Conservation (phyloP, 2,797 vertebrate species). For the Lutra lutra region DNA sequence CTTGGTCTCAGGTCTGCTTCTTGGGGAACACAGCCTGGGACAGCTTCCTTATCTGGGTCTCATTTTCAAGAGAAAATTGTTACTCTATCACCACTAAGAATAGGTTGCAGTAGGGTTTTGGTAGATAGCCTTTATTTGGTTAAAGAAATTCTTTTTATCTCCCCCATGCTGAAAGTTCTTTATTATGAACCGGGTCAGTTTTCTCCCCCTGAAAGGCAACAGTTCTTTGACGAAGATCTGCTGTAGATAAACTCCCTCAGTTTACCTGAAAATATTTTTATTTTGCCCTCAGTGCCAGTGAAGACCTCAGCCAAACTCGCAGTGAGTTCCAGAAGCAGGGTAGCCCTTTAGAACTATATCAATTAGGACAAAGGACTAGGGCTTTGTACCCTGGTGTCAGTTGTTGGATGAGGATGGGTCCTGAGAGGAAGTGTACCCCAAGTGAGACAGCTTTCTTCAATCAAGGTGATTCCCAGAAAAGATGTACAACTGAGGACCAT, state of each 20-base stretch:
- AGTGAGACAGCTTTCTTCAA: background rate
- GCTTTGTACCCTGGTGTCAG: background rate
- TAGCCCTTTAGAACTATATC: background rate
- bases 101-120: background rate
- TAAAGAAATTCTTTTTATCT: constrained; percentile 9
- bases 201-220: background rate
- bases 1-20: background rate
- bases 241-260: background rate
- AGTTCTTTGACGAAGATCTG: background rate
- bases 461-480: background rate
- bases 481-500: background rate
- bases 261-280: background rate
- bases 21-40: background rate
- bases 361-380: background rate
- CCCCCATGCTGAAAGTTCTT: background rate
- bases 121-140: background rate
- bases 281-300: background rate
- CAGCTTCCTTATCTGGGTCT: background rate
- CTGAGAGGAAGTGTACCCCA: background rate
- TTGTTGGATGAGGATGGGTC: background rate
- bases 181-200: background rate
- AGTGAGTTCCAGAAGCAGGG: background rate
- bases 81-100: background rate
- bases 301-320: background rate
- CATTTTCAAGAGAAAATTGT: constrained; percentile 9